These are phyloP conservation scores for Andricus grossulariae DNA, from an alignment of 1,140 invertebrate genomes.

Conservation along the genomic window DNA sequence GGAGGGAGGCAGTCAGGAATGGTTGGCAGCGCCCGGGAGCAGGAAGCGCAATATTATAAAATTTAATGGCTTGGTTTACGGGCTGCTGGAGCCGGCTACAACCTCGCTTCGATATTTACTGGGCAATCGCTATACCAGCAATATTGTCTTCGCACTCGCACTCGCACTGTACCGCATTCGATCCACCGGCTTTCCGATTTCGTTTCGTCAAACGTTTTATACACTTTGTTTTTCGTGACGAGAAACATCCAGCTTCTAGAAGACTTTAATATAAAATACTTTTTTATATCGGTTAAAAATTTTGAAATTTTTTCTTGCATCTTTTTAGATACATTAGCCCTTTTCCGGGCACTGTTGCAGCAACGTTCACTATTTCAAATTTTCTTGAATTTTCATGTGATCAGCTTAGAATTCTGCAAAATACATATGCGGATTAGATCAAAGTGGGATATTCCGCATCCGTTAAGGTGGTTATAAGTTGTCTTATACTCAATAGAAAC, in stretches of 20 bases:
- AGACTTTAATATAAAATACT: not conserved
- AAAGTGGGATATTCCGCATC: no score
- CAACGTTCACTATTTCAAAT: no score
- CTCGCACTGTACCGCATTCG: slow-evolving; percentile 42
- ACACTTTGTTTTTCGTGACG: not conserved
- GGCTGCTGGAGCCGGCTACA: slow-evolving; percentile 70
- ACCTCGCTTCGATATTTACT: slow-evolving; percentile 73
- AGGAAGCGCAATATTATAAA: slow-evolving; percentile 74
- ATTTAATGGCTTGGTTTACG: slow-evolving; percentile 77
- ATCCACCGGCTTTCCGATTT: slow-evolving; percentile 50
- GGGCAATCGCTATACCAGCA: slow-evolving; percentile 65
- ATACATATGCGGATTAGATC: no score
- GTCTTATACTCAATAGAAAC: no score
- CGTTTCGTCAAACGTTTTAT: slow-evolving; percentile 28
- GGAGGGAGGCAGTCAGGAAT: slow-evolving; percentile 52
- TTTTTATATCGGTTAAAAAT: not conserved
- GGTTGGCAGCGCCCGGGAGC: slow-evolving; percentile 47
- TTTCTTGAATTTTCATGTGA: no score
- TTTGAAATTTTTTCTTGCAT: not conserved
- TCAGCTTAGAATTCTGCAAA: no score
- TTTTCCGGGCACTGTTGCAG: no score
- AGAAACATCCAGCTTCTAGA: not conserved
- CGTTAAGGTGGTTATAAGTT: no score
- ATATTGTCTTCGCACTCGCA: slow-evolving; percentile 58
- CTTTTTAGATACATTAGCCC: no score